Conservation (phyloP, 1,140 invertebrate species). For the Battus philenor region DNA sequence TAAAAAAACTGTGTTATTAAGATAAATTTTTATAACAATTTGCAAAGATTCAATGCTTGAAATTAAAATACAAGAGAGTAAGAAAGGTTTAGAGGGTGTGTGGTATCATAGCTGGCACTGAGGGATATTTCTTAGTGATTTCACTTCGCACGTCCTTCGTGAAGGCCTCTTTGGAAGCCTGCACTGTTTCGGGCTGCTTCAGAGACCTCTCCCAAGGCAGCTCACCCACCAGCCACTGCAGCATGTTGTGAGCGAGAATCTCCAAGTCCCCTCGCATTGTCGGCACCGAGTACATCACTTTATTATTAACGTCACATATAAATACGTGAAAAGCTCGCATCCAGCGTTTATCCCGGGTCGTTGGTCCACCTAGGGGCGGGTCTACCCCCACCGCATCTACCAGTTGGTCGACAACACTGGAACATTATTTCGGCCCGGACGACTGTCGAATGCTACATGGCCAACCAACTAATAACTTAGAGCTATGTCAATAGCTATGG, state of each 20-base stretch:
- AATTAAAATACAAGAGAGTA: not conserved
- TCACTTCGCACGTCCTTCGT: conserved; percentile 80
- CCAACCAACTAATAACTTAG: no score
- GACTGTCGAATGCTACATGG: no score
- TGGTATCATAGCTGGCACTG: conserved; percentile 59
- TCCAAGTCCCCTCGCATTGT: conserved; percentile 94
- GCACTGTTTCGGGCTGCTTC: conserved; percentile 79
- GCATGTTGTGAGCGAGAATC: conserved; percentile 93
- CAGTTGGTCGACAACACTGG: no score
- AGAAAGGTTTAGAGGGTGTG: no score
- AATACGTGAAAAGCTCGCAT: not conserved
- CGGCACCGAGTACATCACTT: conserved; percentile 78
- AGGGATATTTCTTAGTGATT: conserved; percentile 53
- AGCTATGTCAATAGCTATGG: no score
- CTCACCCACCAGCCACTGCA: conserved; percentile 90
- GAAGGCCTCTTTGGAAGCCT: conserved; percentile 81
- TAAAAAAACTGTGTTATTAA: not conserved
- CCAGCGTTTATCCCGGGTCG: no score
- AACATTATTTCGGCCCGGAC: no score
- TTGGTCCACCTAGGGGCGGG: no score
- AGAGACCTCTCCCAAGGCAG: conserved; percentile 89
- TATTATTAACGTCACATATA: not conserved
- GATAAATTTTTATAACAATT: not conserved
- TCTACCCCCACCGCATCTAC: no score
- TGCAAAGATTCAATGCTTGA: not conserved